Evolutionary conservation across 2,797 vertebrate genomes (phyloP), one percentile per base, ranked within the genome.

Genomic region (Enteromius viviparus): DNA sequence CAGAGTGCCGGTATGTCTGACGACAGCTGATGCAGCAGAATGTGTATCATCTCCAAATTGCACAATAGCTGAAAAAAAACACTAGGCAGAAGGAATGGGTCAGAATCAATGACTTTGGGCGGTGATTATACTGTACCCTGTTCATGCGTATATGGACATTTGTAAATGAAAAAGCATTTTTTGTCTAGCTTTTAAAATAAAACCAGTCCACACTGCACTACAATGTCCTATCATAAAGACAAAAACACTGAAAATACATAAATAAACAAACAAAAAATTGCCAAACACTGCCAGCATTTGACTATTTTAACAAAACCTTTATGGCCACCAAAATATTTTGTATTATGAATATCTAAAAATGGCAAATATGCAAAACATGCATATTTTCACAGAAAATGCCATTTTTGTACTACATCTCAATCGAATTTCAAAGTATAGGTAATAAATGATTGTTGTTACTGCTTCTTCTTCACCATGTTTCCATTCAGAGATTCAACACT

Each of bases 21-120:
- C 17, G 26, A 60, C 40, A 45, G 37, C 65, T 74, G 79, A 82
- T 80, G 40, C 80, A 70, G 68, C 42, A 82, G 34, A 83, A 78
- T 32, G 32, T 76, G 74, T 23, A 69, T 58, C 49, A 53, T 64
- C 42, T 75, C 14, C 23, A 40, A 14, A 10, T 17, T 65, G 70
- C 32, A 10, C 55, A 75, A 40, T 32, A 4, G 37, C 34, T 62
- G 21, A 77, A 64, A 29, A 76, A 77, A 77, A 47, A 62, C 10
- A 76, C 40, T 51, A 78, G 17, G 32, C 76, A 78, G 40, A 76
- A 32, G 60, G 32, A 4, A 49, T 15, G 12, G 34, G 32, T 76
- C 34, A 26, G 12, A 40, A 78, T 19, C 26, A 29, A 65, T 10
- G 2, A n/a, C 40, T 64, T 32, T 64, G 15, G 8, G 8, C 6